These are phyloP conservation scores for Harpalus rufipes DNA, from an alignment of 2,888 invertebrate genomes.

Conservation along the genomic window DNA sequence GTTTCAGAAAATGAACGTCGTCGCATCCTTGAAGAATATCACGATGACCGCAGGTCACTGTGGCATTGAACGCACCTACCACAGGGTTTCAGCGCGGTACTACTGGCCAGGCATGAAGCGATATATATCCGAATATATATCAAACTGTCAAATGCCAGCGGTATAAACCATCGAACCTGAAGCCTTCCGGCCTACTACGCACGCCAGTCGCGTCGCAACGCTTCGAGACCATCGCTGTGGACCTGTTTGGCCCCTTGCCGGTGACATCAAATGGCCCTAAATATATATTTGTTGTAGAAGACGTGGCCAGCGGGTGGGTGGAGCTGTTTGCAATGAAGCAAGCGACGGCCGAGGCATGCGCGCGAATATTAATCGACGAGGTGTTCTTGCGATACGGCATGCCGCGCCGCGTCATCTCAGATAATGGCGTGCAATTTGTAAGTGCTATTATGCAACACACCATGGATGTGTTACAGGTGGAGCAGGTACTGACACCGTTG, in stretches of 20 bases:
- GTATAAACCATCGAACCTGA: slow-evolving; percentile 71
- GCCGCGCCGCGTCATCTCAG: slow-evolving; percentile 71
- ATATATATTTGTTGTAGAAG: slow-evolving; percentile 67
- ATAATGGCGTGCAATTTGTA: slow-evolving; percentile 54
- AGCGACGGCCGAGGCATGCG: slow-evolving; percentile 72
- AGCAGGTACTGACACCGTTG: slow-evolving; percentile 63
- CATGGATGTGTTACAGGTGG: slow-evolving; percentile 42
- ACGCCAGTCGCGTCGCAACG: slow-evolving; percentile 67
- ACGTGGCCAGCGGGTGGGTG: slow-evolving; percentile 70
- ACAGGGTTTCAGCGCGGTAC: too few relatives aligned
- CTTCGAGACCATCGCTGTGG: slow-evolving; percentile 71
- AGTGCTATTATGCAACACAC: slow-evolving; percentile 35
- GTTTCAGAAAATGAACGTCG: slow-evolving; percentile 68
- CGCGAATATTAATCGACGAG: slow-evolving; percentile 71
- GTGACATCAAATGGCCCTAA: slow-evolving; percentile 36
- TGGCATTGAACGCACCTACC: too few relatives aligned
- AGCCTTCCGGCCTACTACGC: slow-evolving; percentile 70
- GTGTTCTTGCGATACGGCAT: slow-evolving; percentile 73
- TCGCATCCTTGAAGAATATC: not conserved
- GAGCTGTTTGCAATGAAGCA: slow-evolving; percentile 72
- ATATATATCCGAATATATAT: too few relatives aligned
- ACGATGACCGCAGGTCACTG: too few relatives aligned
- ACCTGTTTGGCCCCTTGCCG: slow-evolving; percentile 69
- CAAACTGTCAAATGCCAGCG: slow-evolving; percentile 70
- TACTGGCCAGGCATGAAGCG: too few relatives aligned